Percentiles rank a stretch among this genome's conserved stretches.
These are phyloP conservation scores for Ochropleura leucogaster DNA, from an alignment of 2,888 invertebrate genomes.

Conservation along the genomic window DNA sequence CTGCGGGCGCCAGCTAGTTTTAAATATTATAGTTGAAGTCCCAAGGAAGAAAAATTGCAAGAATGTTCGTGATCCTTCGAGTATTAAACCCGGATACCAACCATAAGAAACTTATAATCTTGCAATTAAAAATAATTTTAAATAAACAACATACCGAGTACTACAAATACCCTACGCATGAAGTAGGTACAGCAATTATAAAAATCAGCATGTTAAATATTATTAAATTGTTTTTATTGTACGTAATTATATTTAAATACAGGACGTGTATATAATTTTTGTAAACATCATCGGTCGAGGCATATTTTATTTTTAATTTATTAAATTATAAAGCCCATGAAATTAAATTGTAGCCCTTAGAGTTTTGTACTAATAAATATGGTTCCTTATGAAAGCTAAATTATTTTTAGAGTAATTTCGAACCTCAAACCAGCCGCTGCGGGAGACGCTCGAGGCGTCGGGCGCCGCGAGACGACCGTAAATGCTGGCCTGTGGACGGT, in stretches of 20 bases:
- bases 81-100: conserved; percentile 43
- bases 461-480: too few relatives aligned
- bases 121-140: conserved; percentile 48
- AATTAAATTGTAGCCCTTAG: conserved; percentile 11
- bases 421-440: neutral
- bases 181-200: conserved; percentile 40
- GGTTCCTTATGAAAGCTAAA: neutral
- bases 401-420: neutral
- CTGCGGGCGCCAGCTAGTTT: too few relatives aligned
- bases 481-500: too few relatives aligned
- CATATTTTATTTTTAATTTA: conserved; percentile 32
- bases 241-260: conserved; percentile 37
- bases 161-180: conserved; percentile 17
- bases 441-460: too few relatives aligned
- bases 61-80: conserved; percentile 14
- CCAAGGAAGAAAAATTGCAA: conserved; percentile 9
- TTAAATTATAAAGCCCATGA: conserved; percentile 45
- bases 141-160: conserved; percentile 29
- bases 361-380: neutral
- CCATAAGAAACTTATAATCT: neutral
- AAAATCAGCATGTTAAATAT: conserved; percentile 40
- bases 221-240: conserved; percentile 44
- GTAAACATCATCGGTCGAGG: conserved; percentile 13
- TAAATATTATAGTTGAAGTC: neutral
- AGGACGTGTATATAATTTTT: conserved; percentile 30